A percentile compares a stretch with the other conserved stretches of the same genome.
Conservation (phyloP, 2,797 vertebrate species). For the Poeciliopsis turneri region DNA sequence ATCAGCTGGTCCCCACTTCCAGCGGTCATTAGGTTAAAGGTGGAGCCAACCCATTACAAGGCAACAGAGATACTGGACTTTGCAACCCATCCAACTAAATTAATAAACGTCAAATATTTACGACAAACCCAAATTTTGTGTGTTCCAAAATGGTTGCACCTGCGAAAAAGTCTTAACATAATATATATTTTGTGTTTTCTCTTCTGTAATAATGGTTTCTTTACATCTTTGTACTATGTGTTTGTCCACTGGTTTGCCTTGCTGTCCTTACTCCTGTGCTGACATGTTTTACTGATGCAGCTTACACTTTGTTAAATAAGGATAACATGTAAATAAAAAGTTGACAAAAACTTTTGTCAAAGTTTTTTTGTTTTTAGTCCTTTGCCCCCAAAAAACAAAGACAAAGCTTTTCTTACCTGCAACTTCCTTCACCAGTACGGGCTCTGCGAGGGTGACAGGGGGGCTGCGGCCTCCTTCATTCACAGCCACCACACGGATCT, state of each 20-base stretch:
- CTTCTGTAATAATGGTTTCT: background rate
- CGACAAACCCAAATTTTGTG: background rate
- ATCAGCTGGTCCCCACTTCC: background rate
- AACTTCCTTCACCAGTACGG: slow-evolving; percentile 87
- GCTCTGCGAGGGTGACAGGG: slow-evolving; percentile 80
- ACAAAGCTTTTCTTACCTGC: slow-evolving; percentile 78
- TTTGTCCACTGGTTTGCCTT: background rate
- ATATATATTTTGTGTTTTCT: background rate
- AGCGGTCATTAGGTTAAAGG: background rate
- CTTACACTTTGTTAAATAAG: background rate
- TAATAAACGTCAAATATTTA: slow-evolving; percentile 12
- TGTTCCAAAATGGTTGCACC: background rate
- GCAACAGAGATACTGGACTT: background rate
- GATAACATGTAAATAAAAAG: background rate
- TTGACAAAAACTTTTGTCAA: too few relatives aligned
- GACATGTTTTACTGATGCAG: background rate
- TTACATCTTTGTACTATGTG: background rate
- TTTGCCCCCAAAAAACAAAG: background rate
- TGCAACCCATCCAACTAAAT: slow-evolving; percentile 8
- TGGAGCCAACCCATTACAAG: background rate
- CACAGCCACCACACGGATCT: slow-evolving; percentile 85
- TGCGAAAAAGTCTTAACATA: background rate
- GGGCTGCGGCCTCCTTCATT: slow-evolving; percentile 83
- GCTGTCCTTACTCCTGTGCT: background rate
- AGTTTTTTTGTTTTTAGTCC: background rate